A percentile compares a stretch with the other conserved stretches of the same genome.
Conservation (phyloP, 2,797 vertebrate species). For the Micrastur ruficollis region DNA sequence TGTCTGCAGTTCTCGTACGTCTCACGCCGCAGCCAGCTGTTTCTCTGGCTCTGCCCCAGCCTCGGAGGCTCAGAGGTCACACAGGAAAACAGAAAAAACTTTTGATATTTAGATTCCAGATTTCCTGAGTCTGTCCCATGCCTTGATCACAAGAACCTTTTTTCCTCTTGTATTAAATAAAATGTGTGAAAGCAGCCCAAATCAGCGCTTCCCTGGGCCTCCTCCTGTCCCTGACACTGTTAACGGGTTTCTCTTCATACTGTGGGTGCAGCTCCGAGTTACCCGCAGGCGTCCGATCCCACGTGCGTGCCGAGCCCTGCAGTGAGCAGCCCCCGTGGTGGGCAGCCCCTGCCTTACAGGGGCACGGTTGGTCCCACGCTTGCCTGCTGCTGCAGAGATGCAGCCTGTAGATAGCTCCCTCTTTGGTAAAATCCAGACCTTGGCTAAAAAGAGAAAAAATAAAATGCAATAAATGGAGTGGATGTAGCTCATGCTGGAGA, state of each 20-base stretch:
- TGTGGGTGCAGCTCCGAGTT: too few species aligned
- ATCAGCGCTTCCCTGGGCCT: too few species aligned
- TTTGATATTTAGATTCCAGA: neutral
- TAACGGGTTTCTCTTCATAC: too few species aligned
- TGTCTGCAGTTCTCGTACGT: neutral
- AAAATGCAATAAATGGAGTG: neutral
- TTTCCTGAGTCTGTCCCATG: neutral
- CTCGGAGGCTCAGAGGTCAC: neutral
- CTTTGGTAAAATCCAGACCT: neutral
- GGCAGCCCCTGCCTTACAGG: too few species aligned
- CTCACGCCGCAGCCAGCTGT: neutral
- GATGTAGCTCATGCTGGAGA: neutral
- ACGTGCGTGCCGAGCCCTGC: too few species aligned
- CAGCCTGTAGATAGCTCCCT: neutral
- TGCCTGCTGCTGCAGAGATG: neutral
- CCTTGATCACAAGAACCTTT: neutral
- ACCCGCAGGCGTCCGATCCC: too few species aligned
- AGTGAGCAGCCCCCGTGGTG: too few species aligned
- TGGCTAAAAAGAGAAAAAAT: neutral
- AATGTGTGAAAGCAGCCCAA: too few species aligned
- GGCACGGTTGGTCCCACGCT: too few species aligned
- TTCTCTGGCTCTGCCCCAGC: neutral
- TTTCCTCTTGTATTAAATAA: too few species aligned
- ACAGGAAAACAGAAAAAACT: neutral
- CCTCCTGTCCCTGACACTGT: too few species aligned